Percentiles rank a stretch among this genome's conserved stretches.
Evolutionary conservation across 1,140 invertebrate genomes (phyloP).

Genomic region (Drosophila fuyamai): DNA sequence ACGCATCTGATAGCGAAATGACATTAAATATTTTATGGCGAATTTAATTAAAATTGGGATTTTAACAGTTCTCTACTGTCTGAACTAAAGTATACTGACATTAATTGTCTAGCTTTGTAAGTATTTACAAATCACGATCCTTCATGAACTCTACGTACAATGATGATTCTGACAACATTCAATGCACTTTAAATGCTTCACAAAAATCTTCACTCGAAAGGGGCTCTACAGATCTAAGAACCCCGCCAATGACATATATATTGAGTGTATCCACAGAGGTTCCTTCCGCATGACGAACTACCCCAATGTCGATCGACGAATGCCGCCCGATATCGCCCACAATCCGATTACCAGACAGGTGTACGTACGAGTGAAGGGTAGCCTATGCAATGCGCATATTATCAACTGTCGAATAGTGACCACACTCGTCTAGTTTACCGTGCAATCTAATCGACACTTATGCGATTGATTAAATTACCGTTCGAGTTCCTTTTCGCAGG

Average conservation of each 20-base stretch:
- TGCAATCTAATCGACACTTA: conserved; percentile 36
- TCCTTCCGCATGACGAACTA: conserved; percentile 32
- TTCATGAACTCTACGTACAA: too few relatives aligned
- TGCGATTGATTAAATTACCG: conserved; percentile 42
- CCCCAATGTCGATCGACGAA: conserved; percentile 32
- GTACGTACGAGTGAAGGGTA: conserved; percentile 24
- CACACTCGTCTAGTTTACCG: conserved; percentile 16
- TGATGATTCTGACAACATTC: too few relatives aligned
- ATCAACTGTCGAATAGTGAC: conserved; percentile 20
- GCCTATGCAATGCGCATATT: conserved; percentile 30
- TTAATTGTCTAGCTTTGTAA: too few relatives aligned
- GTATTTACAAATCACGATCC: too few relatives aligned
- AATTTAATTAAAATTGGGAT: too few relatives aligned
- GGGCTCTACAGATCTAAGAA: neutral
- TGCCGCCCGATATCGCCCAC: conserved; percentile 4
- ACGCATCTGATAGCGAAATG: too few relatives aligned
- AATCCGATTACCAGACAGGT: conserved; percentile 38
- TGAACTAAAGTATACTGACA: too few relatives aligned
- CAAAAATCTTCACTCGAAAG: neutral
- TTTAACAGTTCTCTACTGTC: too few relatives aligned
- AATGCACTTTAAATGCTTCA: neutral
- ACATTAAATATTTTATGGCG: too few relatives aligned
- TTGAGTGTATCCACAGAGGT: neutral
- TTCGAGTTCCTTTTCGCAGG: conserved; percentile 33
- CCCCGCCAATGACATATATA: neutral